Evolutionary conservation across 2,888 invertebrate genomes (phyloP), one percentile per base, ranked within the genome.

Genomic region (Rotaria sp.): DNA sequence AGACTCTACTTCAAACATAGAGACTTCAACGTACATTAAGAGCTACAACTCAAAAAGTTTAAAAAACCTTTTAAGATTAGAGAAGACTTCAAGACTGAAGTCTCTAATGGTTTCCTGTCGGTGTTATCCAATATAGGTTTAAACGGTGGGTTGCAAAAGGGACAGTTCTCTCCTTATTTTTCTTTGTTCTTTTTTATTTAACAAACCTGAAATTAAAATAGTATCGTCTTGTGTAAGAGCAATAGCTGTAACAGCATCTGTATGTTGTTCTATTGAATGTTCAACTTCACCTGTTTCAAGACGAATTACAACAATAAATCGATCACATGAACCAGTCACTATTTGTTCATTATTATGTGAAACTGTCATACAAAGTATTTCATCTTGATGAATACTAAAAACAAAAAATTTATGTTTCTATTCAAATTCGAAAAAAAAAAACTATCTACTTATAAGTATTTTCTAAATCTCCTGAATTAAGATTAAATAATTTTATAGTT

Each of bases 251-350:
- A 96, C 95, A n/a, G 95, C 94, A 4, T 95, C 96, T 41, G 95
- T 93, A 91, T 96, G 96, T 90, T 95, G 94, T 90, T 94, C 94
- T 85, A 96, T 93, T 92, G 94, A 94, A 90, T 94, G 94, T 80
- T 95, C 93, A 90, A 94, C 92, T 89, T 94, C 94, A 0, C 95
- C 95, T 88, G 94, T 94, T 85, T 94, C 92, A 85, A 95, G 92
- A 48, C 94, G 94, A 1, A 94, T 94, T 75, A 95, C 93, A 88
- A 95, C 94, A 89, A 96, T 94, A 85, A 94, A 94, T 2, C 95
- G 94, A 90, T 95, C 95, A 88, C 95, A 95, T 0, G 95, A 95
- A 35, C 96, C 96, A 88, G 94, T 94, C 88, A 95, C 94, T 85
- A 95, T 93, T 84, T 94, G 92, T 0, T 94, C 93, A 88, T 94